Conservation (phyloP, 2,888 invertebrate species). For the Meteorus colon region DNA sequence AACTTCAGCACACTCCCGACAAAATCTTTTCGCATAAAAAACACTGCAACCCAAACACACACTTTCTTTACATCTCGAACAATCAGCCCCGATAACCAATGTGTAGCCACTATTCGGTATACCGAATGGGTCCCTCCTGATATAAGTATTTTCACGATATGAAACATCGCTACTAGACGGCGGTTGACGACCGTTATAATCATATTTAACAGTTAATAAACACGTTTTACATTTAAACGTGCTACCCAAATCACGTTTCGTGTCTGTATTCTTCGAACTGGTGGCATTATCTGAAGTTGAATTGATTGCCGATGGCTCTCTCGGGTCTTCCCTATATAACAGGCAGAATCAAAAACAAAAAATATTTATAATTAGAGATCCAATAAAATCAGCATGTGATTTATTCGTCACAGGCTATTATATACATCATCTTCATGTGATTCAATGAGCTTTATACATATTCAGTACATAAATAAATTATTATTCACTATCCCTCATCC, state of each 20-base stretch:
- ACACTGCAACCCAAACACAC: conserved; percentile 89
- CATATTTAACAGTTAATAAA: conserved; percentile 80
- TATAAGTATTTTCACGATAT: conserved; percentile 83
- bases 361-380: background rate
- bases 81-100: conserved; percentile 85
- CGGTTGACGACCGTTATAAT: conserved; percentile 85
- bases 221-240: conserved; percentile 81
- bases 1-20: conserved; percentile 80
- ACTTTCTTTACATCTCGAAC: conserved; percentile 79
- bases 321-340: conserved; percentile 60
- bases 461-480: background rate
- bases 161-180: conserved; percentile 82
- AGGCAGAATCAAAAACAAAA: conserved; percentile 34
- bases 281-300: conserved; percentile 30
- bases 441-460: background rate
- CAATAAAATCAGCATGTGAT: conserved; percentile 4
- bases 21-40: conserved; percentile 85
- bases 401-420: background rate
- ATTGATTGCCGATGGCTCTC: conserved; percentile 41
- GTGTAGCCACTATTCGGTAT: conserved; percentile 84
- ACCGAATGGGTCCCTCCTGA: conserved; percentile 90
- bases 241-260: conserved; percentile 58
- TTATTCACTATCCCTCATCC: conserved; percentile 27
- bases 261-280: background rate
- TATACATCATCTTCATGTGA: background rate